Evolutionary conservation across 2,113 vertebrate genomes (phyloP), one percentile per base, ranked within the genome.

Genomic region (Lampris incognitus): DNA sequence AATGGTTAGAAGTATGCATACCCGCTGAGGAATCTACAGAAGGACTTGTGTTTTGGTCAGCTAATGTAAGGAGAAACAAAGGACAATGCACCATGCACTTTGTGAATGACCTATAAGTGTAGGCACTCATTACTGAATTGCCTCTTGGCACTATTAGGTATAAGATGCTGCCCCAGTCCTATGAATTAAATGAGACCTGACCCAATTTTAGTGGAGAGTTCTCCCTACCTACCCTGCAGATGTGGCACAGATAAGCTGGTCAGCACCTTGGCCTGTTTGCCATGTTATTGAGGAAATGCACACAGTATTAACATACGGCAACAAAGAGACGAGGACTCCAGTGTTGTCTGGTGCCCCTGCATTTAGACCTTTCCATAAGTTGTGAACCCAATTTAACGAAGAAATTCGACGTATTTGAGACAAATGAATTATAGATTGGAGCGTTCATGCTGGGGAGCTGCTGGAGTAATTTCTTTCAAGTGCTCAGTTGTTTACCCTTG

Each of bases 401-500:
- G 69, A 88, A 87, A 90, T 81, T 37, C 66, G 84, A 82, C 66
- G 72, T 84, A 83, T 92, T 88, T 81, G 80, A 88, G 76, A 51
- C 44, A 79, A 87, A 88, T 88, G 54, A 91, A 88, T 87, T 82
- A 89, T 84, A 82, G 84, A 88, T 89, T 24, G 72, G 70, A 67
- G 87, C 87, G 73, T 81, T 63, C 81, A 71, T 73, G 85, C 60
- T 73, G 84, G 71, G 77, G 83, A 90, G 79, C 84, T 57, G 79
- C 78, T 79, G 77, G 76, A 90, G 91, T 91, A 8, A 62, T 87
- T 91, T 87, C 79, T 89, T 89, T 87, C 81, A 93, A 91, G 92
- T 89, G 92, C 93, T 90, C 88, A 92, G 86, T 93, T 94, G 90
- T 93, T 95, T 94, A 94, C 93, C 89, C 88, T 91, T 82, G 76